Evolutionary conservation across 2,113 vertebrate genomes (phyloP).

Genomic region (Candoia aspera): DNA sequence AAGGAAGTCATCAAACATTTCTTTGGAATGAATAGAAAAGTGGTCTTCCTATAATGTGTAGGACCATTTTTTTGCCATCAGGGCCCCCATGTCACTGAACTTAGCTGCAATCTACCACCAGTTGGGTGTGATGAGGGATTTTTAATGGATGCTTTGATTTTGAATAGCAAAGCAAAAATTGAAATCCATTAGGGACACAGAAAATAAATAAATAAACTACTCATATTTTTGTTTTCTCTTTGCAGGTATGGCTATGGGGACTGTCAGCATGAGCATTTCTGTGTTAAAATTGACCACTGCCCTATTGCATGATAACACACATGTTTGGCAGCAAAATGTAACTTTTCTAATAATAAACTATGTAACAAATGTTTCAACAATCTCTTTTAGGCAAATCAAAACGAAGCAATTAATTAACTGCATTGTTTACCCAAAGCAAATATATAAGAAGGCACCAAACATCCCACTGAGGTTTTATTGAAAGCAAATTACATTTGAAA

Average conservation of each 20-base stretch:
- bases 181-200: background rate
- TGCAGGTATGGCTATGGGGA: background rate
- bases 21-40: no score
- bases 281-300: background rate
- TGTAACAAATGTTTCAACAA: background rate
- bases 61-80: no score
- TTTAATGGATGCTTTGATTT: no score
- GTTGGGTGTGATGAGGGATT: no score
- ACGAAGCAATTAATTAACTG: background rate
- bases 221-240: background rate
- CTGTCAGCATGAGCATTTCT: background rate
- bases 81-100: no score
- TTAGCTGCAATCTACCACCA: no score
- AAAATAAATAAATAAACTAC: background rate
- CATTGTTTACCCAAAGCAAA: background rate
- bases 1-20: no score
- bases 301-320: background rate
- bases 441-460: no score
- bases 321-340: background rate
- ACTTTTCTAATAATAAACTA: background rate
- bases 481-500: background rate
- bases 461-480: background rate
- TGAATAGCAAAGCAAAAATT: no score
- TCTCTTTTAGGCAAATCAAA: background rate
- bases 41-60: no score